These are phyloP conservation scores for Brachionus plicatilis DNA, from an alignment of 1,140 invertebrate species.

Conservation along the genomic window DNA sequence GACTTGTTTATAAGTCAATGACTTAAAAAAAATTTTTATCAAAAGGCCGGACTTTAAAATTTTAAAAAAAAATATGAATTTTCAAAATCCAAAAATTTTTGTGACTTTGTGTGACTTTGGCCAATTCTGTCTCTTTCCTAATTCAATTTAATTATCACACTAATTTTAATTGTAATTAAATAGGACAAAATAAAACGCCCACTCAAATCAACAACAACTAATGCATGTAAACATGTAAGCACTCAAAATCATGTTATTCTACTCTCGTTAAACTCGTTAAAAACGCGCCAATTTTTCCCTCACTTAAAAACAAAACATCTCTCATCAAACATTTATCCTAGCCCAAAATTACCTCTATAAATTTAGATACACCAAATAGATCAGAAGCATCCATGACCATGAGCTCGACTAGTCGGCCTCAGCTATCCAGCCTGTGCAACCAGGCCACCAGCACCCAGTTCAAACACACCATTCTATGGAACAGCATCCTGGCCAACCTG, in stretches of 20 bases:
- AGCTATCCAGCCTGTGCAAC: not conserved
- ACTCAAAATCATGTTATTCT: not conserved
- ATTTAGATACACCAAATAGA: not conserved
- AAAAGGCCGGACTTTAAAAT: too few species aligned
- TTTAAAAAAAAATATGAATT: too few species aligned
- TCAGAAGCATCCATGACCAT: not conserved
- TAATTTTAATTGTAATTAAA: not conserved
- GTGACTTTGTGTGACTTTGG: not conserved
- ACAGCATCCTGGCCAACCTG: conserved; percentile 18
- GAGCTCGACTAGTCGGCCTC: conserved; percentile 1
- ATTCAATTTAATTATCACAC: too few species aligned
- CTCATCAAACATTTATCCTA: not conserved
- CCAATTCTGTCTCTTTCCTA: too few species aligned
- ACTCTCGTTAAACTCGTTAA: not conserved
- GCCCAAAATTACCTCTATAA: not conserved
- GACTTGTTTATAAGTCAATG: too few species aligned
- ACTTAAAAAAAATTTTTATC: too few species aligned
- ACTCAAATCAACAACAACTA: not conserved
- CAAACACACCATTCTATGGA: conserved; percentile 29
- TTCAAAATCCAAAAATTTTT: too few species aligned
- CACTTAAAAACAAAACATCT: not conserved
- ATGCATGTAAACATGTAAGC: not conserved
- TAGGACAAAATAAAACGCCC: conserved; percentile 5
- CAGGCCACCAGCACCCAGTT: conserved; percentile 2
- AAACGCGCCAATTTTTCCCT: not conserved